phyloP scores from a whole-genome alignment of 1,140 invertebrate genomes.

The Tenebrio molitor region DNA sequence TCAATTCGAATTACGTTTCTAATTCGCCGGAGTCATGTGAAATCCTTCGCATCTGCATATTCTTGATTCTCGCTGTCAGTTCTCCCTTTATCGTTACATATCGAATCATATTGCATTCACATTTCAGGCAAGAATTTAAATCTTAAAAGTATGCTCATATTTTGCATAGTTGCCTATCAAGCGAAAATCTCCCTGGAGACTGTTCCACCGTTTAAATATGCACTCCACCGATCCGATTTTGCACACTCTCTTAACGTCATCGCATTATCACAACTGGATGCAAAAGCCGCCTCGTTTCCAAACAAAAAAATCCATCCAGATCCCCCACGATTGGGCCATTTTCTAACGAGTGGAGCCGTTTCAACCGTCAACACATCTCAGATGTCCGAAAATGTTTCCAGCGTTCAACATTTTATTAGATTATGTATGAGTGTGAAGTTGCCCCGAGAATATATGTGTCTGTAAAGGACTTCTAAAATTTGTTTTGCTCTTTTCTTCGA shows the following conservation, averaged over 20 bases:
- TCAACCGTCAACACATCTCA: conserved; percentile 12
- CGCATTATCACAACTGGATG: conserved; percentile 20
- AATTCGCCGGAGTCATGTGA: conserved; percentile 25
- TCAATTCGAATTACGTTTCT: not conserved
- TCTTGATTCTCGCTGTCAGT: conserved; percentile 1
- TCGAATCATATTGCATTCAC: conserved; percentile 39
- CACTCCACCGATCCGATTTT: conserved; percentile 34
- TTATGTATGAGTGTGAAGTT: conserved; percentile 12
- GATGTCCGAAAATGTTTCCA: conserved; percentile 31
- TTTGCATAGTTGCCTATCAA: conserved; percentile 44
- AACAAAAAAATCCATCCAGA: conserved; percentile 15
- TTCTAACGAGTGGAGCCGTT: not conserved
- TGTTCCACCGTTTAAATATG: conserved; percentile 39
- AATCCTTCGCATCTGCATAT: conserved; percentile 19
- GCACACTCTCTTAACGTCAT: conserved; percentile 33
- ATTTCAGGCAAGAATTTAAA: conserved; percentile 39
- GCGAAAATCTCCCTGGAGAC: conserved; percentile 27
- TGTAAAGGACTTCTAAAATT: not conserved
- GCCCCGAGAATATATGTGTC: conserved; percentile 4
- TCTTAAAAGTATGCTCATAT: conserved; percentile 40
- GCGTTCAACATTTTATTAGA: conserved; percentile 23
- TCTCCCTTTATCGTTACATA: conserved; percentile 12
- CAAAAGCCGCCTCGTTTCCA: too few relatives aligned
- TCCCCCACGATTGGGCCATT: not conserved
- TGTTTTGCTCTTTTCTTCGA: conserved; percentile 11